phyloP scores from a whole-genome alignment of 2,113 vertebrate genomes.

The Notothenia rossii region DNA sequence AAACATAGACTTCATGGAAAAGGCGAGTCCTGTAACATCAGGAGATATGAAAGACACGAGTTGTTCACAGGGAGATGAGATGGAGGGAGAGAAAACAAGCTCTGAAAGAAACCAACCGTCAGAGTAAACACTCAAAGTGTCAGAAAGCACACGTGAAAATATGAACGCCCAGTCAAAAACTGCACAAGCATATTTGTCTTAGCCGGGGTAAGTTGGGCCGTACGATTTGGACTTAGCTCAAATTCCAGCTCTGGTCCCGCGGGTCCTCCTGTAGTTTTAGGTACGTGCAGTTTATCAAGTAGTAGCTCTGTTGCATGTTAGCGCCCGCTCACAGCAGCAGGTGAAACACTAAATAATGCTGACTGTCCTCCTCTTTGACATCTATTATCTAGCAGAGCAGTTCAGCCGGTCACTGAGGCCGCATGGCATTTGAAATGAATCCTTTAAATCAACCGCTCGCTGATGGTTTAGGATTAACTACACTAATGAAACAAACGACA shows the following conservation, averaged over 20 bases:
- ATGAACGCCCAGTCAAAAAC: conserved; percentile 43
- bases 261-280: conserved; percentile 27
- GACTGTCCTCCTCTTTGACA: conserved; percentile 35
- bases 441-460: conserved; percentile 73
- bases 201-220: conserved; percentile 40
- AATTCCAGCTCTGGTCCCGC: conserved; percentile 49
- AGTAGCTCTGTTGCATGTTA: conserved; percentile 22
- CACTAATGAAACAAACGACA: conserved; percentile 69
- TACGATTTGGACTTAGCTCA: conserved; percentile 51
- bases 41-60: conserved; percentile 17
- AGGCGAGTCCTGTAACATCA: conserved; percentile 19
- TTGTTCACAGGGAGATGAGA: conserved; percentile 24
- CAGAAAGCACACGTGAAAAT: conserved; percentile 55
- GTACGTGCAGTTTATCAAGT: conserved; percentile 64
- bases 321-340: conserved; percentile 47
- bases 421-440: conserved; percentile 73
- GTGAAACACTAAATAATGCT: conserved; percentile 42
- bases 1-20: conserved; percentile 42
- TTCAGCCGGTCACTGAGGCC: conserved; percentile 25
- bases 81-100: conserved; percentile 55
- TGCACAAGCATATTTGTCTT: conserved; percentile 63
- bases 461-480: conserved; percentile 63
- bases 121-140: conserved; percentile 63
- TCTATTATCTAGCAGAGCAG: conserved; percentile 38
- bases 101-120: conserved; percentile 43